Evolutionary conservation across 2,888 invertebrate genomes (phyloP).

Genomic region (Oasisia sp.): DNA sequence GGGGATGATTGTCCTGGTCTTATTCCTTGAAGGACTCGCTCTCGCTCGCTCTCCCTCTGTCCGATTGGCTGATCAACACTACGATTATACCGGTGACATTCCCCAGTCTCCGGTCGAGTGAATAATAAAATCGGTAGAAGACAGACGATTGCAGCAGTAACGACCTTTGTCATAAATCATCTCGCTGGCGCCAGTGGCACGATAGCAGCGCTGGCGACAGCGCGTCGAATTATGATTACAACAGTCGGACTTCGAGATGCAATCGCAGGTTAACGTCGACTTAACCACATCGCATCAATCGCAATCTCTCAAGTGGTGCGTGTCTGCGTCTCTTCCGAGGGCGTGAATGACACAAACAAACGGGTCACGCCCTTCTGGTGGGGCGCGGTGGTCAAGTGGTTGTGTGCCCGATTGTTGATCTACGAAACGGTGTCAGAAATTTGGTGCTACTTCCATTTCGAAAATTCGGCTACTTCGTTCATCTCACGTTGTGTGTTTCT

Average conservation of each 20-base stretch:
- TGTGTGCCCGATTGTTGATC: no score
- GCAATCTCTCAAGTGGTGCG: background rate
- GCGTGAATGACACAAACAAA: background rate
- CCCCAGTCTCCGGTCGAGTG: background rate
- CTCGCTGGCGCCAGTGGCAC: background rate
- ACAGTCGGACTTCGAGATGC: background rate
- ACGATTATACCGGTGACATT: background rate
- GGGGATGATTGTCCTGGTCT: no score
- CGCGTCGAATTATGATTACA: constrained; percentile 9
- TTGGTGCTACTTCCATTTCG: no score
- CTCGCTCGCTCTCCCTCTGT: background rate
- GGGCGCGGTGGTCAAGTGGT: no score
- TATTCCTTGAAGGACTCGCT: no score
- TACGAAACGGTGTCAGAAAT: no score
- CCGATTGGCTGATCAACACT: background rate
- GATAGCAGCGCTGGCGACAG: background rate
- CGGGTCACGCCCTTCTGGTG: background rate
- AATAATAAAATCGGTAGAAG: background rate
- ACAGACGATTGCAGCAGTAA: background rate
- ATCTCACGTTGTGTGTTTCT: no score
- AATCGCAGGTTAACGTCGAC: background rate
- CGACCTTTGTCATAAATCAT: background rate
- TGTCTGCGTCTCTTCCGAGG: background rate
- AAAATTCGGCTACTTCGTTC: no score
- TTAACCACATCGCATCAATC: background rate